These are phyloP conservation scores for Heliconius cydno DNA, from an alignment of 2,888 invertebrate species.

Conservation along the genomic window DNA sequence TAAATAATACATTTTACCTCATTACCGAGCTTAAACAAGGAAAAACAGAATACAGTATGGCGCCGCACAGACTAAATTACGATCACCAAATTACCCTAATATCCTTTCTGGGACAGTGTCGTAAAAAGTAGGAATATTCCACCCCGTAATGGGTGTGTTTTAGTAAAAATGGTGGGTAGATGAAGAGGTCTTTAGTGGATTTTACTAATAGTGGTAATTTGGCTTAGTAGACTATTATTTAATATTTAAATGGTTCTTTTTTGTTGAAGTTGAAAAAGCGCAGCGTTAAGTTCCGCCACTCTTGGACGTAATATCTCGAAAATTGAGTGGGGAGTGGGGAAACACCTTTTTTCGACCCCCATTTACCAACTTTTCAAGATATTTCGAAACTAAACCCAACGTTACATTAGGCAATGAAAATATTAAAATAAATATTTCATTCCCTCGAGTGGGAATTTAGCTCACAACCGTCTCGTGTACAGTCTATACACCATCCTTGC, in stretches of 20 bases:
- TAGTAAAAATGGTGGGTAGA: not conserved
- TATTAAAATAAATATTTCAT: not conserved
- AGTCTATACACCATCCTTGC: no score
- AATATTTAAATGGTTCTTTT: no score
- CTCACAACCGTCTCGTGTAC: not conserved
- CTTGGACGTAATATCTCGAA: no score
- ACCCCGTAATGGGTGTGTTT: not conserved
- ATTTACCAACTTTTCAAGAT: no score
- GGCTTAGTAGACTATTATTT: not conserved
- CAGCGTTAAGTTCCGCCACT: no score
- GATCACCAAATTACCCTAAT: constrained; percentile 48
- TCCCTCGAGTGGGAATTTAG: not conserved
- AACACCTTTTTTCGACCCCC: no score
- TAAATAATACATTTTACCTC: constrained; percentile 5
- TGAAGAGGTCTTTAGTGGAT: not conserved
- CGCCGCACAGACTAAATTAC: constrained; percentile 41
- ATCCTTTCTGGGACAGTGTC: constrained; percentile 7
- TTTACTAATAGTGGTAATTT: not conserved
- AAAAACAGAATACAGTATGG: constrained; percentile 22
- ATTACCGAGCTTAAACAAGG: constrained; percentile 10
- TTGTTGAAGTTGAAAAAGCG: no score
- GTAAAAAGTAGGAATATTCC: constrained; percentile 16
- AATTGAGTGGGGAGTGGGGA: no score
- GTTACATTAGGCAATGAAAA: not conserved
- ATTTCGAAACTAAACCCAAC: not conserved